Base-by-base conservation (phyloP, 2,888 invertebrate species). In the Catocala nupta region DNA sequence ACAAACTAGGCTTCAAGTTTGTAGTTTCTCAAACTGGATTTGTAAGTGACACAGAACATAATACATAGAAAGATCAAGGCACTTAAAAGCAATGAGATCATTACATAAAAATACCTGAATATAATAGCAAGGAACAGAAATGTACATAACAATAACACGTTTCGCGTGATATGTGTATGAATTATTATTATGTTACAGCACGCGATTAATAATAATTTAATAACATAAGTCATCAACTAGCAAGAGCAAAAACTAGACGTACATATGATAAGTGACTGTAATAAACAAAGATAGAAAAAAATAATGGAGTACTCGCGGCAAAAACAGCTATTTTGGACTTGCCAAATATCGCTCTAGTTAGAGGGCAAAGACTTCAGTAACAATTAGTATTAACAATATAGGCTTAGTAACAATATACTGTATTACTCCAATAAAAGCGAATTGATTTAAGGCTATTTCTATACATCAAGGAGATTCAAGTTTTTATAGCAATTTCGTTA, bases 201-300 rank as follows among this genome's bases (percentile, higher is more conserved):
- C 73, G 78, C 73, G 68, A 78, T 67, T 67, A 67, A 59, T 71
- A 74, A 77, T 69, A 67, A 65, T 51, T 44, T 57, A 62, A 62
- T 56, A 47, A 62, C 55, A 52, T 66, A 66, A 63, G 59, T 67
- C 62, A 61, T 68, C 44, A 63, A 73, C 68, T 47, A 9, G 47
- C 48, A 53, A 69, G 43, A 59, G 59, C 48, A 75, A 75, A 73
- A 75, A 73, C 64, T 59, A 59, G 43, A 69, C 62, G 63, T 53
- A 61, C 42, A 44, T 55, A 70, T 65, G 49, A 63, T 63, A 63
- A 34, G 13, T 34, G 51, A 61, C 44, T 51, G 16, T 47, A 50
- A 58, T 43, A 53, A 39, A 56, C 36, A 53, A 53, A 42, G 36
- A 45, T 39, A 60, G 44, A 75, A 75, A 70, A n/a, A 72, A 62